Conservation (phyloP, 2,797 vertebrate species). For the Micrastur ruficollis region DNA sequence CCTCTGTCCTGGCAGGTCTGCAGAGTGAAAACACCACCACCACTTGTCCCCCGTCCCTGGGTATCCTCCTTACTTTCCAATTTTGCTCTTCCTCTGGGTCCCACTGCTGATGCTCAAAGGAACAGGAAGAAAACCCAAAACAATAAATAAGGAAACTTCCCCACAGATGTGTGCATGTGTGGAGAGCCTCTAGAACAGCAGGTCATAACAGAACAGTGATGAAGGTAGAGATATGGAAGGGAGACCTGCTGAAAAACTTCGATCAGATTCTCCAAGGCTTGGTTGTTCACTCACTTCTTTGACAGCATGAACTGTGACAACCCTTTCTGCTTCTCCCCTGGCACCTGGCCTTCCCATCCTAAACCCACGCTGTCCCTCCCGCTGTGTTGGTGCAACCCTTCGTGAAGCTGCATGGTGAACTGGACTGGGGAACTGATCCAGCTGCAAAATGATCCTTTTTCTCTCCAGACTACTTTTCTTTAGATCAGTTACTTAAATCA, state of each 20-base stretch:
- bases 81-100: background rate
- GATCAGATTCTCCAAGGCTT: background rate
- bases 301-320: background rate
- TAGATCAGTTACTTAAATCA: background rate
- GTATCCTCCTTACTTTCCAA: background rate
- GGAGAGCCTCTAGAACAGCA: background rate
- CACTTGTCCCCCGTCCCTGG: background rate
- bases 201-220: background rate
- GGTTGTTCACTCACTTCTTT: background rate
- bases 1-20: background rate
- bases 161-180: accelerated
- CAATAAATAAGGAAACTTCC: background rate
- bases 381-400: background rate
- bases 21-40: background rate
- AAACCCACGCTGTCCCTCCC: background rate
- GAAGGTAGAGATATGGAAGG: background rate
- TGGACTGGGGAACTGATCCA: background rate
- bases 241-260: background rate
- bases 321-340: background rate
- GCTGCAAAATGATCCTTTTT: background rate
- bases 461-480: background rate
- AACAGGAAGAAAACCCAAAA: background rate
- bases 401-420: background rate
- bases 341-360: background rate
- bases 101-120: background rate